Percentiles rank a stretch among this genome's conserved stretches.
These are phyloP conservation scores for Graphium colonna DNA, from an alignment of 2,888 invertebrate genomes.

Conservation along the genomic window DNA sequence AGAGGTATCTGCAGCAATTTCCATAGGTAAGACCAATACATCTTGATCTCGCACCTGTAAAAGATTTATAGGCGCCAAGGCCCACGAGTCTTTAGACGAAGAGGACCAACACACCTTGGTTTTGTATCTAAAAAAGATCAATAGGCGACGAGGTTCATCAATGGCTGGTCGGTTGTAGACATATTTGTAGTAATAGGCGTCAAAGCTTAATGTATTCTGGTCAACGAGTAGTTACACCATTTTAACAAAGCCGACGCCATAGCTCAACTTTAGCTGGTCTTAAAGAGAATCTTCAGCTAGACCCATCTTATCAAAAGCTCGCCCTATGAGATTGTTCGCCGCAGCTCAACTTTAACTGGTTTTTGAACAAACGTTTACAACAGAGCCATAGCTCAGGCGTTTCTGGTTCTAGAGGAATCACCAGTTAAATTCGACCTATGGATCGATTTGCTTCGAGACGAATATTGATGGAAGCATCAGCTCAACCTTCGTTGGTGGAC, in stretches of 20 bases:
- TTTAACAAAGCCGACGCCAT: no score
- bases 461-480: neutral
- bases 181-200: neutral
- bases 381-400: conserved; percentile 1
- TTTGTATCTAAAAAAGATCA: no score
- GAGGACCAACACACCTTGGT: no score
- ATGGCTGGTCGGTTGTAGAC: neutral
- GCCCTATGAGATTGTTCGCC: neutral
- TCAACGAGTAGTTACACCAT: no score
- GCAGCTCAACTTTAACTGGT: neutral
- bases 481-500: conserved; percentile 5
- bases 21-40: no score
- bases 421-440: neutral
- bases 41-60: no score
- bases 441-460: neutral
- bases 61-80: no score
- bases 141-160: no score
- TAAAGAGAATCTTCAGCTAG: neutral
- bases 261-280: no score
- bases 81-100: no score
- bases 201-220: neutral
- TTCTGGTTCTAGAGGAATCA: neutral
- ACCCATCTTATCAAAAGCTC: neutral
- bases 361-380: neutral
- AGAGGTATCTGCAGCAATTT: neutral